phyloP scores from a whole-genome alignment of 2,113 vertebrate genomes.

The Chunga burmeisteri region DNA sequence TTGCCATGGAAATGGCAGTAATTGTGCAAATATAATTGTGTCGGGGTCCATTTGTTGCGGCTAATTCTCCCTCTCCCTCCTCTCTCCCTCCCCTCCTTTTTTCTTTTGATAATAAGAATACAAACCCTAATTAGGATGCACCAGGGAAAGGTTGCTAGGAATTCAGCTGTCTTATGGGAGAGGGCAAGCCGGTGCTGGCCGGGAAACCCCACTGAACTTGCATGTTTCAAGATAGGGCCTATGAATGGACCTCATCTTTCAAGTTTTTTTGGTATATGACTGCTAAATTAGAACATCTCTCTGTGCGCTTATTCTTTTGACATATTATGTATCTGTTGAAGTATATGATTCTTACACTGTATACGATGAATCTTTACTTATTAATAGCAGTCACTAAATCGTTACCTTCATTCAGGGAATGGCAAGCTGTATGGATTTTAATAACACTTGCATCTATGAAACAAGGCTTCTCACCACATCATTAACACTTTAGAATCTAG shows the following conservation, averaged over 20 bases:
- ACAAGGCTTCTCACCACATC: background rate
- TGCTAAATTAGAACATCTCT: background rate
- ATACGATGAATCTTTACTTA: background rate
- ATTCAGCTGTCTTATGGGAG: background rate
- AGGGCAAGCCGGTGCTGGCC: background rate
- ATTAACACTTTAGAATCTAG: background rate
- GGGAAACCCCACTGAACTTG: background rate
- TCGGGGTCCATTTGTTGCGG: slow-evolving; percentile 6
- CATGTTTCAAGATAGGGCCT: background rate
- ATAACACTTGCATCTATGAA: background rate
- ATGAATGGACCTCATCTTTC: background rate
- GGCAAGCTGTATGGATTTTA: background rate
- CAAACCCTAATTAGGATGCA: slow-evolving; percentile 53
- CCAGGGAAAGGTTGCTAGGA: background rate
- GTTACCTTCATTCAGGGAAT: background rate
- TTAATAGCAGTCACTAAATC: background rate
- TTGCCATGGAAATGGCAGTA: slow-evolving; percentile 53
- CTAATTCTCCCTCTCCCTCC: slow-evolving; percentile 20
- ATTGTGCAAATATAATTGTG: slow-evolving; percentile 59
- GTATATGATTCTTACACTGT: background rate
- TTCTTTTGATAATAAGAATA: slow-evolving; percentile 38
- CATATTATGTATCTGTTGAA: background rate
- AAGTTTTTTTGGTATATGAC: background rate
- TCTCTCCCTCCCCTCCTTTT: background rate
- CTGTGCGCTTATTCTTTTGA: background rate